Base-by-base conservation (phyloP, 2,113 vertebrate species). In the Corythoichthys haematopterus region DNA sequence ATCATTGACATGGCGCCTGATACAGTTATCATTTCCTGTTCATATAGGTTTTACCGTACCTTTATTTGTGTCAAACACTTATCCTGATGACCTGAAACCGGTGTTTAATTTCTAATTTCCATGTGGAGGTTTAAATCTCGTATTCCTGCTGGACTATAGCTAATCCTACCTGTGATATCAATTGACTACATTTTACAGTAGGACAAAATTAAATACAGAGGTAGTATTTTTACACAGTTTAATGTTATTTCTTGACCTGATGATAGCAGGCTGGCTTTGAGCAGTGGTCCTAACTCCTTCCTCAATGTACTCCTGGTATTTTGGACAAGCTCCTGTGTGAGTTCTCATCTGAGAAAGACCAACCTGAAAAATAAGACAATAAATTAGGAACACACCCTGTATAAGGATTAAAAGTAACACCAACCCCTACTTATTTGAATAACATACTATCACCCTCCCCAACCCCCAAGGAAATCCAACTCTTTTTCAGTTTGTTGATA, bases 241-340 rank as follows among this genome's bases (percentile, higher is more conserved):
- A 45, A 38, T 11, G 52, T 1, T 38, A 28, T n/a, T 65, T 87
- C 74, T 33, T 38, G 20, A 97, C 97, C 94, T 94, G 70, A 91
- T 86, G 58, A 89, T 91, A 74, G 91, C 88, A 64, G 94, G 90
- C 37, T 94, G 94, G 69, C 91, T 93, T 85, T 95, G 93, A 46
- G 93, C 93, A 33, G 95, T 93, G 43, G 93, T 95, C 69, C 94
- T 96, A 72, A 99, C 93, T 0, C 95, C 95, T 77, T 98, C 95
- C 87, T 97, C 95, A 64, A 99, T 93, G 59, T 95, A 97, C 33
- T 89, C 96, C 89, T 98, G 95, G 86, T 96, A 98, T 78, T 98
- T 98, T 51, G 94, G 87, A 88, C 97, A 99, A 28, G 89, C 72
- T 58, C 92, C 92, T 0, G 92, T 95, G 14, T 99, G 97, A 67